Evolutionary conservation across 2,888 invertebrate genomes (phyloP), one percentile per base, ranked within the genome.

Genomic region (Thumatha senex): DNA sequence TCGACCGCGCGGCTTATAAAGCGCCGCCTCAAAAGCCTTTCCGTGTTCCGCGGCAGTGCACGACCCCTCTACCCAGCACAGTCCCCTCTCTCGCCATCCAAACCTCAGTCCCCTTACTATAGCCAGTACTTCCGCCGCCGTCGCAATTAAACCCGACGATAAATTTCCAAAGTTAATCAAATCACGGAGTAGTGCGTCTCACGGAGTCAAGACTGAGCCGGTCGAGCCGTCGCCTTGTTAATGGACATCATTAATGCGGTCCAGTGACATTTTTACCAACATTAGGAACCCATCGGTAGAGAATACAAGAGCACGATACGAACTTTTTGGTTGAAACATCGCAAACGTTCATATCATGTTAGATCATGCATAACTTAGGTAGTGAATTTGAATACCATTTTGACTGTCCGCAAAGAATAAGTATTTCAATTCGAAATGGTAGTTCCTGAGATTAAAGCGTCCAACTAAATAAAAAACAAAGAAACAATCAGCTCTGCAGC

Each of bases 11-110:
- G 56, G 54, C 75, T 75, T 87, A 69, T 81, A 80, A 87, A 80
- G 82, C 82, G 82, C 84, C 86, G 87, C 84, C 85, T 82, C 88
- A 79, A 90, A 84, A 90, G 89, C 89, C 88, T 89, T 90, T 90
- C 86, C 89, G 86, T 90, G 89, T 89, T 76, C 78, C 78, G 68
- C 74, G 56, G 61, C 55, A 14, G 42, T 56, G 31, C 43, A 53
- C 56, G 53, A 65, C 53, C 51, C 63, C 56, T 57, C 55, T 58
- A 34, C 51, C 40, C 45, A 63, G 33, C 58, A 2, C 54, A 35
- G 1, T 12, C 14, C 40, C 33, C 49, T 43, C 44, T 50, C 40
- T 56, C 30, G 52, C 13, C 57, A 24, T 48, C 43, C 11, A 13
- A 51, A 33, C 54, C 31, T 44, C 54, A 15, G 44, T 34, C 41